Conservation (phyloP, 2,113 vertebrate species). For the Theropithecus gelada region DNA sequence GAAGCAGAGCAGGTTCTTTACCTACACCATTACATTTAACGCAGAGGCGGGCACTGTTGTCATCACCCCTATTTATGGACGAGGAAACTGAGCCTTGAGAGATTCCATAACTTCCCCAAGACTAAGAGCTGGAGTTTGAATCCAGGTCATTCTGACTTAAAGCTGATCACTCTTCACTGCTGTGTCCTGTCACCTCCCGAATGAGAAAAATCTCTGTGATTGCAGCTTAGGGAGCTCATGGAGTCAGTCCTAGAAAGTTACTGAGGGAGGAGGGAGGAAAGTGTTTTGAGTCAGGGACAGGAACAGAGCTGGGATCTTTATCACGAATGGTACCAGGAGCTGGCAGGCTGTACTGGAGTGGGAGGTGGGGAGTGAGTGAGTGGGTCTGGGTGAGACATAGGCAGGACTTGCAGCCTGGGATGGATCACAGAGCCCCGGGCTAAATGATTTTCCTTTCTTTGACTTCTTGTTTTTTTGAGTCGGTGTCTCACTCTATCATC, state of each 20-base stretch:
- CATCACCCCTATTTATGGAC: neutral
- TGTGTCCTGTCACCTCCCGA: neutral
- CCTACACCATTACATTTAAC: neutral
- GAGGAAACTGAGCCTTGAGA: neutral
- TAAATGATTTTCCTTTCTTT: constrained; percentile 13
- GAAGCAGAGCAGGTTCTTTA: neutral
- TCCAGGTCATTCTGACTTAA: neutral
- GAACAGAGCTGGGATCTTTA: neutral
- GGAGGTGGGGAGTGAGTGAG: neutral
- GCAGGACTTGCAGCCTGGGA: neutral
- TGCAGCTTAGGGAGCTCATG: neutral
- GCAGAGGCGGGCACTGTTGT: neutral
- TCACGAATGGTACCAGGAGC: neutral
- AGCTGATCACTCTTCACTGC: neutral
- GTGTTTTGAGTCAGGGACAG: neutral
- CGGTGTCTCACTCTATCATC: too few species aligned
- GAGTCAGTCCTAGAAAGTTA: neutral
- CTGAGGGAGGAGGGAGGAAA: too few species aligned
- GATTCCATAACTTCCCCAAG: neutral
- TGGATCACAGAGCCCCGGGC: neutral
- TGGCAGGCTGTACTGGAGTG: neutral
- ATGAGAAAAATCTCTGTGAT: neutral
- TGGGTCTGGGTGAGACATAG: neutral
- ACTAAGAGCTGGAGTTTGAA: neutral
- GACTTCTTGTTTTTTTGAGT: neutral